These are phyloP conservation scores for Atta texana DNA, from an alignment of 1,140 invertebrate genomes.

Conservation along the genomic window DNA sequence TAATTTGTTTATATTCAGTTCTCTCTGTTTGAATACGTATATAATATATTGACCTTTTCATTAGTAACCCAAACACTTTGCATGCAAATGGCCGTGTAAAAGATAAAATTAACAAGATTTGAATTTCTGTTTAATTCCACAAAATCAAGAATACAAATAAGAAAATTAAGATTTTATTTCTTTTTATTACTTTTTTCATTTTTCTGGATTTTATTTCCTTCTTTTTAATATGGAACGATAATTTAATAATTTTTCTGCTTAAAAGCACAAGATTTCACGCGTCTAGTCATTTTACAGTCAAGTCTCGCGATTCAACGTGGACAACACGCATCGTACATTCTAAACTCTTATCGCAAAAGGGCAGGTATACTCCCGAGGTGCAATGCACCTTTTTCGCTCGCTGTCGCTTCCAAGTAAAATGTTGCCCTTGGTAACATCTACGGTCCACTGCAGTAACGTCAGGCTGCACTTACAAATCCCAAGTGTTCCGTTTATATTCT, in stretches of 20 bases:
- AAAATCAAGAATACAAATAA: not conserved
- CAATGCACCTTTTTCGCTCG: conserved; percentile 63
- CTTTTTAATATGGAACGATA: not conserved
- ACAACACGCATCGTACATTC: conserved; percentile 50
- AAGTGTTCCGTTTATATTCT: not conserved
- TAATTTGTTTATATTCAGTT: not conserved
- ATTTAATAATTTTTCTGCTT: conserved; percentile 3
- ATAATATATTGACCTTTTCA: not conserved
- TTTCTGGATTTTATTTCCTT: not conserved
- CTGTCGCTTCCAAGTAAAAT: conserved; percentile 70
- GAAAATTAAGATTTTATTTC: not conserved
- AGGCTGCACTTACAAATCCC: conserved; percentile 30
- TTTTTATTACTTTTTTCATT: not conserved
- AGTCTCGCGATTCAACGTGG: conserved; percentile 50
- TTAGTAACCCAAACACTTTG: not conserved
- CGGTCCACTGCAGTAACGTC: conserved; percentile 42
- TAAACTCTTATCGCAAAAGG: conserved; percentile 69
- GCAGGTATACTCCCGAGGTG: conserved; percentile 50
- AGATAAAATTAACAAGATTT: conserved; percentile 13
- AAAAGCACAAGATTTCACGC: not conserved
- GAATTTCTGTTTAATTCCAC: not conserved
- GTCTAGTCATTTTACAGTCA: conserved; percentile 19
- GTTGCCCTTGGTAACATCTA: conserved; percentile 34
- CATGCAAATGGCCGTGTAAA: not conserved
- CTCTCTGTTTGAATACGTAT: not conserved